These are phyloP conservation scores for Pristionchus entomophagus DNA, from an alignment of 2,888 invertebrate genomes.

Conservation along the genomic window DNA sequence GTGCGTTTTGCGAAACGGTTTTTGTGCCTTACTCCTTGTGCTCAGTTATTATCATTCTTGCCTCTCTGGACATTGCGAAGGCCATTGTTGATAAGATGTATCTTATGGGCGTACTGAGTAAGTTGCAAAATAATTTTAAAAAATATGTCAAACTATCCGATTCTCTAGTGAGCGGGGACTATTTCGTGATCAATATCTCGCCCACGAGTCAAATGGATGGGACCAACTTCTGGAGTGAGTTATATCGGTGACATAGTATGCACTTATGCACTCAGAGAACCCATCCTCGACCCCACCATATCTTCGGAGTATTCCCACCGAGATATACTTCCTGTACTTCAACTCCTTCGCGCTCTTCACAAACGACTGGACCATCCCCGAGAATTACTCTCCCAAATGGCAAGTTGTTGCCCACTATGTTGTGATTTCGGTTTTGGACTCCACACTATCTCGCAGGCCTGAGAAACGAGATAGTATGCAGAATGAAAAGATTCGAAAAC, in stretches of 20 bases:
- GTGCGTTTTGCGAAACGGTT: neutral
- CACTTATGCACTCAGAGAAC: neutral
- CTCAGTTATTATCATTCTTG: constrained; percentile 30
- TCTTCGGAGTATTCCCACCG: neutral
- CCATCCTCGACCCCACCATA: neutral
- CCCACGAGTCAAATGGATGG: neutral
- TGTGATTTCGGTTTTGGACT: too few relatives aligned
- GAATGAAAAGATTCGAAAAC: too few relatives aligned
- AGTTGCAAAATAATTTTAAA: neutral
- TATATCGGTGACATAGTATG: neutral
- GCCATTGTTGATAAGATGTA: constrained; percentile 33
- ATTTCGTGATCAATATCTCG: constrained; percentile 16
- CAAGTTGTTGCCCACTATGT: neutral
- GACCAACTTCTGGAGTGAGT: constrained; percentile 1
- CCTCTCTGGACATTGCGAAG: neutral
- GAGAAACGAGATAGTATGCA: too few relatives aligned
- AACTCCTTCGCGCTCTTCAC: neutral
- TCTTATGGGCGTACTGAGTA: constrained; percentile 19
- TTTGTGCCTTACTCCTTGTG: too few relatives aligned
- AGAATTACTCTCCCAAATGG: neutral
- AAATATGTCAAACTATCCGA: neutral
- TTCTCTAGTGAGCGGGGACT: constrained; percentile 25
- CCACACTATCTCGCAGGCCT: too few relatives aligned
- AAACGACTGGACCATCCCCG: neutral
- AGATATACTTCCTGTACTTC: neutral